These are phyloP conservation scores for Cranoglanis bouderius DNA, from an alignment of 2,113 vertebrate genomes.

Conservation along the genomic window DNA sequence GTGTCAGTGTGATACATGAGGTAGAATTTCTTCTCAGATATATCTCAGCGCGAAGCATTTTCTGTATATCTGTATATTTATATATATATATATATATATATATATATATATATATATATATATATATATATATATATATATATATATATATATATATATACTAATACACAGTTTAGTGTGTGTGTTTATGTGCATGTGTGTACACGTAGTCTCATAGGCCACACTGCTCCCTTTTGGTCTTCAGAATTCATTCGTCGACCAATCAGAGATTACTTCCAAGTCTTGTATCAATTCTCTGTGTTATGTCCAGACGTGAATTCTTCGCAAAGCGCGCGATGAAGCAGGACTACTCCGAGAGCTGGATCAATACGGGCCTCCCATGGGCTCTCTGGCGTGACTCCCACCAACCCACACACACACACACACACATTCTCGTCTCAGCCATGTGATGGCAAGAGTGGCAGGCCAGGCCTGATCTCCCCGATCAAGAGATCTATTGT, in stretches of 20 bases:
- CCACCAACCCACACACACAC: neutral
- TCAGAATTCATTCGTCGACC: neutral
- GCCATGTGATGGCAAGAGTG: slow-evolving; percentile 44
- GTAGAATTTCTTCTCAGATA: neutral
- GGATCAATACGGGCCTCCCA: slow-evolving; percentile 53
- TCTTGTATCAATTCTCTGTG: slow-evolving; percentile 38
- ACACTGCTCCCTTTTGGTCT: neutral
- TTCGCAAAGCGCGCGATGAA: slow-evolving; percentile 23
- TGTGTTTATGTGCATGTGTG: neutral
- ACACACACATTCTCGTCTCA: neutral
- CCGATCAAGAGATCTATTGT: slow-evolving; percentile 40
- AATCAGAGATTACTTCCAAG: slow-evolving; percentile 15
- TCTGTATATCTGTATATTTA: neutral
- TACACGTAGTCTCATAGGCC: neutral
- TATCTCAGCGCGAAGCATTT: neutral
- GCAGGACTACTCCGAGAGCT: slow-evolving; percentile 38
- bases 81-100: too few relatives aligned
- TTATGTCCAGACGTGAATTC: slow-evolving; percentile 24
- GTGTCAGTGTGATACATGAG: neutral
- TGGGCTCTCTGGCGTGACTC: slow-evolving; percentile 42
- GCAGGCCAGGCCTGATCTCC: slow-evolving; percentile 38
- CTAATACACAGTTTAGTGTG: neutral
- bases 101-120: too few relatives aligned
- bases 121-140: too few relatives aligned
- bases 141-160: too few relatives aligned